Evolutionary conservation across 2,888 invertebrate genomes (phyloP), one percentile per base, ranked within the genome.

Genomic region (Tanytarsus gracilentus): DNA sequence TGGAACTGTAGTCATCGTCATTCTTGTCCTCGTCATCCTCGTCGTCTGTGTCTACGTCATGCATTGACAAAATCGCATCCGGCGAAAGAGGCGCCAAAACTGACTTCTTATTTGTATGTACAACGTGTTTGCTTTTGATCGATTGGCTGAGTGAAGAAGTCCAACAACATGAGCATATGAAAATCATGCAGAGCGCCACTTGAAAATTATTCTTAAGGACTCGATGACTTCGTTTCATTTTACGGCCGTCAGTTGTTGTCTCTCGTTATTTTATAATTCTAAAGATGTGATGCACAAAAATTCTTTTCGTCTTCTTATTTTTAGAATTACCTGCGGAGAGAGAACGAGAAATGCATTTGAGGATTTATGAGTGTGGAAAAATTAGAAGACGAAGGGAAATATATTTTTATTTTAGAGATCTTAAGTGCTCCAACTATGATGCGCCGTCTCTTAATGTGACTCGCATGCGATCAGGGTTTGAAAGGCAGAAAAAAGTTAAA

Each of bases 141-240:
- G 58, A 58, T 44, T 58, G 58, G 58, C 58, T 58, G 29, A 58
- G 30, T 48, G 58, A 58, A 48, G 58, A 58, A 30, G n/a, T n/a
- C n/a, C n/a, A n/a, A n/a, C n/a, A 29, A 58, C 58, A 58, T 39
- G 58, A 58, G 30, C 30, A 51, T 30, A 51, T 25, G 48, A 58
- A 48, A 48, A 58, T 26, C 27, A 39, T 58, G 18, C 14, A 49
- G n/a, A 58, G 29, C 58, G 58, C 58, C 58, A 58, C 58, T 58
- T 58, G 40, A 30, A 58, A 48, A 48, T 58, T 58, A n/a, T n/a
- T n/a, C n/a, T n/a, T n/a, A 44, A 58, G 58, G 58, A 58, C 58
- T 58, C 26, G 44, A n/a, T 23, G 58, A 48, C 8, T 6, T 51
- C 44, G 58, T 58, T 23, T 53, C 53, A 30, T 51, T 44, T 44